Conservation (phyloP, 2,888 invertebrate genomes). For the Lucinisca nassula region DNA sequence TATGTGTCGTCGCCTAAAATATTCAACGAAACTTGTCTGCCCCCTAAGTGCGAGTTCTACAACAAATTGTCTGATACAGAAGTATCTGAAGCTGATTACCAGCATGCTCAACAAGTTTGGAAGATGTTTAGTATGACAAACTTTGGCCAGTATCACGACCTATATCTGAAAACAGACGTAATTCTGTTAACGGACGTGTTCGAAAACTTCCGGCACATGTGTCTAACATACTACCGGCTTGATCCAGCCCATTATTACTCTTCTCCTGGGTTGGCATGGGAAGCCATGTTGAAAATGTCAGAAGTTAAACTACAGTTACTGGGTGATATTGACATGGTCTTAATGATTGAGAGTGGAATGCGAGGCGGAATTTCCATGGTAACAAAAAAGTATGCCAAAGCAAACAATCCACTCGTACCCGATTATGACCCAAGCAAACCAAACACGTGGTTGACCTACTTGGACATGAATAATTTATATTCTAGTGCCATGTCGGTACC, state of each 20-base stretch:
- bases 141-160: slow-evolving; percentile 44
- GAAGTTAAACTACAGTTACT: slow-evolving; percentile 76
- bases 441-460: slow-evolving; percentile 35
- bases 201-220: slow-evolving; percentile 80
- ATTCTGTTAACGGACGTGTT: slow-evolving; percentile 82
- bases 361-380: slow-evolving; percentile 65
- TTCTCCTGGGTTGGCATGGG: slow-evolving; percentile 82
- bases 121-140: slow-evolving; percentile 45
- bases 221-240: slow-evolving; percentile 72
- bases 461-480: slow-evolving; percentile 43
- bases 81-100: neutral
- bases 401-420: slow-evolving; percentile 74
- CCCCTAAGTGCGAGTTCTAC: neutral
- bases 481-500: neutral
- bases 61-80: neutral
- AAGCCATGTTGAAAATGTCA: slow-evolving; percentile 79
- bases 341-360: slow-evolving; percentile 67
- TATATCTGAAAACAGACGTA: slow-evolving; percentile 12
- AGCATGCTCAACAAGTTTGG: slow-evolving; percentile 51
- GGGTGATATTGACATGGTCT: slow-evolving; percentile 76
- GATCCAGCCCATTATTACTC: slow-evolving; percentile 79
- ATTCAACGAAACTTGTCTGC: slow-evolving; percentile 2
- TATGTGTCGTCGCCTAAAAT: neutral
- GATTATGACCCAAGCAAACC: slow-evolving; percentile 63
- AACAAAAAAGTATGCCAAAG: slow-evolving; percentile 74